Conservation (phyloP, 2,797 vertebrate species). For the Malurus leucopterus region DNA sequence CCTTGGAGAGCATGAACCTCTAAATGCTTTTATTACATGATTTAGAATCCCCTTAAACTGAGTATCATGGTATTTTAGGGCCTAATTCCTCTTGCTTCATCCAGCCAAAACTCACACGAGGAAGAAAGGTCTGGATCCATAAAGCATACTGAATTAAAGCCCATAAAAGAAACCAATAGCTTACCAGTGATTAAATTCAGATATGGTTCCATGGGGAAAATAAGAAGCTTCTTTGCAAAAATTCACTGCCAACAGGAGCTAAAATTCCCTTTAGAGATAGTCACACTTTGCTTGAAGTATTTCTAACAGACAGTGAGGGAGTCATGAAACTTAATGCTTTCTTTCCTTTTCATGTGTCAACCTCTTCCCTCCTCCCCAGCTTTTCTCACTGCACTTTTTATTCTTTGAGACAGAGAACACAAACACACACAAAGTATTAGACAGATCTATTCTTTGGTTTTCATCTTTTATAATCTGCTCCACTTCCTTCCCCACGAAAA, state of each 20-base stretch:
- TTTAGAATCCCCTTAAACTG: constrained; percentile 11
- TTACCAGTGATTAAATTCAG: constrained; percentile 35
- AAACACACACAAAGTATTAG: neutral
- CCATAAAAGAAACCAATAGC: constrained; percentile 34
- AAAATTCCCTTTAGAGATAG: neutral
- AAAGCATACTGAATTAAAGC: constrained; percentile 18
- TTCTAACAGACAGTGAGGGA: neutral
- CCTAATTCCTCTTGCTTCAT: neutral
- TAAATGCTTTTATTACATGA: constrained; percentile 30
- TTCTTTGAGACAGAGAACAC: neutral
- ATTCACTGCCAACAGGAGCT: neutral
- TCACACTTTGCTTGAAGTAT: neutral
- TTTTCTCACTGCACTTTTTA: neutral
- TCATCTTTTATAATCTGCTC: neutral
- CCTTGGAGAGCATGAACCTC: neutral
- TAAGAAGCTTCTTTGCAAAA: neutral
- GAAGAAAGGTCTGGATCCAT: constrained; percentile 27
- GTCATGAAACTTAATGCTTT: neutral
- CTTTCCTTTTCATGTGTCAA: neutral
- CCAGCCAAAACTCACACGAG: constrained; percentile 12
- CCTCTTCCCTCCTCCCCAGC: neutral
- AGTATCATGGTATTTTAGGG: constrained; percentile 18
- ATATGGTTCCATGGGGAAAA: constrained; percentile 24
- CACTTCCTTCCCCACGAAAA: neutral
- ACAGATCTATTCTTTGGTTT: neutral